A percentile compares a stretch with the other conserved stretches of the same genome.
These are phyloP conservation scores for Cephonodes hylas DNA, from an alignment of 2,888 invertebrate genomes.

Conservation along the genomic window DNA sequence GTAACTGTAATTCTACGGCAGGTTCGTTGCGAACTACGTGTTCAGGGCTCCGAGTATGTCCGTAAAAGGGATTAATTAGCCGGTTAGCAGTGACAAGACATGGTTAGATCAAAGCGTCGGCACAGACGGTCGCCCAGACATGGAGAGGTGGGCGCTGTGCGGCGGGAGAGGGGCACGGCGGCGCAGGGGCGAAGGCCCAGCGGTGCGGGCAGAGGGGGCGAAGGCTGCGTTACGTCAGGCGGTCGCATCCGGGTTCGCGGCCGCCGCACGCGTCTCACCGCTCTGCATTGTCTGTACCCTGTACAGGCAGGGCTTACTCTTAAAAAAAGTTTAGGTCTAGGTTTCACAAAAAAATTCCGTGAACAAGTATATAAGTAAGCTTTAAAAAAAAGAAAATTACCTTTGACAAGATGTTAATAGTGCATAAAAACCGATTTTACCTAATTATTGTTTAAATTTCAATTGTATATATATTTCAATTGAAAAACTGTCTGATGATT, in stretches of 20 bases:
- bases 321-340: not conserved
- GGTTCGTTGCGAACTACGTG: constrained; percentile 16
- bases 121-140: constrained; percentile 73
- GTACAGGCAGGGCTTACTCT: constrained; percentile 1
- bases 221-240: constrained; percentile 74
- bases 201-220: constrained; percentile 35
- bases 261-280: constrained; percentile 64
- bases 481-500: too few species aligned
- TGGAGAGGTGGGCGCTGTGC: constrained; percentile 42
- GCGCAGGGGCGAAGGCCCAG: constrained; percentile 24
- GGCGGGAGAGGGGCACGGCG: constrained; percentile 29
- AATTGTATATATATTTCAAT: too few species aligned
- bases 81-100: constrained; percentile 32
- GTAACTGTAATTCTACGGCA: constrained; percentile 22
- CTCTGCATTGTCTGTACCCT: constrained; percentile 38
- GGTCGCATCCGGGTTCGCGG: constrained; percentile 78
- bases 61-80: constrained; percentile 51
- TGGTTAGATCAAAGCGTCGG: constrained; percentile 24
- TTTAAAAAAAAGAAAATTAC: too few species aligned
- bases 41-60: constrained; percentile 12
- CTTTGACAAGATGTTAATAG: too few species aligned
- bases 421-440: too few species aligned
- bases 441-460: too few species aligned
- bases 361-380: too few species aligned
- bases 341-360: not conserved